These are phyloP conservation scores for Acanthisitta chloris DNA, from an alignment of 2,113 vertebrate genomes.

Conservation along the genomic window DNA sequence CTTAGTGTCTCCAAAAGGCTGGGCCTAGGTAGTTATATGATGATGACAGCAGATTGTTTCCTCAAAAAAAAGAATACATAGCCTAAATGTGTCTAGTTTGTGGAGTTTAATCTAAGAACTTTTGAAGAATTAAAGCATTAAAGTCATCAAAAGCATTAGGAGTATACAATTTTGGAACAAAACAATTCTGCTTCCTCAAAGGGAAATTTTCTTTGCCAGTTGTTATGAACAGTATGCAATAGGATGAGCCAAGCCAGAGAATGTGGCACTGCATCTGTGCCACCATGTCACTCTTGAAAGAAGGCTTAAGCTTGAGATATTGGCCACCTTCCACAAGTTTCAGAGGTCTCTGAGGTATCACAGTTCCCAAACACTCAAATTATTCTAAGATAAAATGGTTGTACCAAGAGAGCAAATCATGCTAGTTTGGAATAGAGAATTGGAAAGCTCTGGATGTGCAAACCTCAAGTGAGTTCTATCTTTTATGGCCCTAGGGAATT, in stretches of 20 bases:
- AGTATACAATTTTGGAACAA: neutral
- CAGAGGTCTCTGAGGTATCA: neutral
- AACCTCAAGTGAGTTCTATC: neutral
- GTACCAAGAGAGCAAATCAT: fast-evolving
- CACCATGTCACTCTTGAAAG: neutral
- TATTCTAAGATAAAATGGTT: neutral
- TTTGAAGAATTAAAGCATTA: neutral
- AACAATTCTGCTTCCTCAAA: neutral
- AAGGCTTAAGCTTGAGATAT: neutral
- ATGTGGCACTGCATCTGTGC: neutral
- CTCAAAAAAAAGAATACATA: neutral
- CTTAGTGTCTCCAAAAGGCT: neutral
- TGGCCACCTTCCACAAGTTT: neutral
- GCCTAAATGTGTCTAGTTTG: neutral
- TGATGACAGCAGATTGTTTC: neutral
- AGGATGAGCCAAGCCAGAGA: neutral
- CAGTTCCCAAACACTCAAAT: neutral
- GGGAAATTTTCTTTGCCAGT: neutral
- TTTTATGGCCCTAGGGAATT: neutral
- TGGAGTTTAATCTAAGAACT: neutral
- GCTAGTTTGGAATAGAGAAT: neutral
- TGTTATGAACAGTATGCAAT: neutral
- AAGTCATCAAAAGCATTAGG: neutral
- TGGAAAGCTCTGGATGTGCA: neutral
- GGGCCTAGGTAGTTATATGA: neutral